Conservation (phyloP, 2,888 invertebrate genomes). For the Barypeithes pellucidus region DNA sequence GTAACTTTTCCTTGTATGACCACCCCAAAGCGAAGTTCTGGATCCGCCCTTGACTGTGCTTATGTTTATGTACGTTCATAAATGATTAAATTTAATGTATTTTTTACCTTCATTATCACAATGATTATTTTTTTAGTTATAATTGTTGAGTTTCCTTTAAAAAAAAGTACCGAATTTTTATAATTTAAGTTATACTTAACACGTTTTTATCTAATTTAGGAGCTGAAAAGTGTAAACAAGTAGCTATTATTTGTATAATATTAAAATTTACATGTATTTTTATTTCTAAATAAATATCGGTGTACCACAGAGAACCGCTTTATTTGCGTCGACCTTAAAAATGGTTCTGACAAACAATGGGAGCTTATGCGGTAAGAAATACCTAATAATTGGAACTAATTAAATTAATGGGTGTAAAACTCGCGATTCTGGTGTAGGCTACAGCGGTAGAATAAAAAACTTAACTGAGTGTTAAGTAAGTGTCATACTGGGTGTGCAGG, state of each 20-base stretch:
- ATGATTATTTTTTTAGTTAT: no score
- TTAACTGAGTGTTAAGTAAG: no score
- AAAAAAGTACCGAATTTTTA: background rate
- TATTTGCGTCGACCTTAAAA: conserved; percentile 7
- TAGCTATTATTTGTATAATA: conserved; percentile 20
- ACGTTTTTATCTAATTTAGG: background rate
- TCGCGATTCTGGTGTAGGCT: background rate
- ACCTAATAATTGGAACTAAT: conserved; percentile 18
- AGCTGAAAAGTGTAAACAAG: conserved; percentile 1
- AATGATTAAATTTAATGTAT: no score
- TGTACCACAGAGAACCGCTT: conserved; percentile 11
- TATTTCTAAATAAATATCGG: conserved; percentile 18
- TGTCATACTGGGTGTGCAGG: no score
- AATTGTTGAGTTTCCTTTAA: no score
- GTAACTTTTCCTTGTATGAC: no score
- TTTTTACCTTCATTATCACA: no score
- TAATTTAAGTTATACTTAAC: background rate
- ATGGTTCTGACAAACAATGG: background rate
- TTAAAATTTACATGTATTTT: background rate
- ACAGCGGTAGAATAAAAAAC: background rate
- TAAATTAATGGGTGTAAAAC: background rate
- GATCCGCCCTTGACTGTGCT: no score
- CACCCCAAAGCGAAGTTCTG: no score
- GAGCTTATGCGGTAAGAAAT: conserved; percentile 6
- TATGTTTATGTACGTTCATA: no score